These are phyloP conservation scores for Micromussa lordhowensis DNA, from an alignment of 92 coral and sea anemone species.

Conservation along the genomic window DNA sequence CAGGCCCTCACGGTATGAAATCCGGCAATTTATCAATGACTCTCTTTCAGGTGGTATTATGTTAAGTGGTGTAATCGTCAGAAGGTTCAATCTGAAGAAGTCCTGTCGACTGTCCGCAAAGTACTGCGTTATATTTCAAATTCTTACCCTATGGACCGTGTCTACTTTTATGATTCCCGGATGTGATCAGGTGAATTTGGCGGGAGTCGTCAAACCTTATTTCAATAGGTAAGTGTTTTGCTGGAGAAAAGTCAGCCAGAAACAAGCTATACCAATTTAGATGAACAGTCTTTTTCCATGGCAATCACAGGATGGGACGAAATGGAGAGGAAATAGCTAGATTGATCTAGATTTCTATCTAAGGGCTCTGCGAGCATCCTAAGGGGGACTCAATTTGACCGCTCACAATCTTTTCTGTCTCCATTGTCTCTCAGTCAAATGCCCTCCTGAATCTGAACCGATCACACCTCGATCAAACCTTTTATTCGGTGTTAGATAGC, in stretches of 20 bases:
- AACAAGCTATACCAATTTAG: neutral
- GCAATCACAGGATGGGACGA: neutral
- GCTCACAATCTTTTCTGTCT: too few species aligned
- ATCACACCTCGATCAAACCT: too few species aligned
- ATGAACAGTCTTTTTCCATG: neutral
- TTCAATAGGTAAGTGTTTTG: slow-evolving; percentile 54
- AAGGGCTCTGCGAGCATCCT: too few species aligned
- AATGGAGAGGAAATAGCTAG: too few species aligned
- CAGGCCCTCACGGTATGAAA: too few species aligned
- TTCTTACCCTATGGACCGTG: slow-evolving; percentile 54
- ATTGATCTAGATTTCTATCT: too few species aligned
- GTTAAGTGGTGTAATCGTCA: slow-evolving; percentile 19
- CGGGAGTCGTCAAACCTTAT: slow-evolving; percentile 78
- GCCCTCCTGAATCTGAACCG: too few species aligned
- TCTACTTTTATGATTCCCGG: slow-evolving; percentile 80
- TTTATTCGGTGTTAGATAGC: neutral
- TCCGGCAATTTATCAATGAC: neutral
- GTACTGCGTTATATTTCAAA: slow-evolving; percentile 51
- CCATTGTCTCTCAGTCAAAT: too few species aligned
- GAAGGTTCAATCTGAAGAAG: slow-evolving; percentile 31
- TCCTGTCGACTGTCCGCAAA: slow-evolving; percentile 73
- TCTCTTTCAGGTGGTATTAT: slow-evolving; percentile 20
- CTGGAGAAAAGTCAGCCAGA: neutral
- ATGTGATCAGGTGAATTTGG: slow-evolving; percentile 73
- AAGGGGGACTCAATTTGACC: too few species aligned